Percentiles rank a stretch among this genome's conserved stretches.
These are phyloP conservation scores for Synanthedon tipuliformis DNA, from an alignment of 2,888 invertebrate genomes.

Conservation along the genomic window DNA sequence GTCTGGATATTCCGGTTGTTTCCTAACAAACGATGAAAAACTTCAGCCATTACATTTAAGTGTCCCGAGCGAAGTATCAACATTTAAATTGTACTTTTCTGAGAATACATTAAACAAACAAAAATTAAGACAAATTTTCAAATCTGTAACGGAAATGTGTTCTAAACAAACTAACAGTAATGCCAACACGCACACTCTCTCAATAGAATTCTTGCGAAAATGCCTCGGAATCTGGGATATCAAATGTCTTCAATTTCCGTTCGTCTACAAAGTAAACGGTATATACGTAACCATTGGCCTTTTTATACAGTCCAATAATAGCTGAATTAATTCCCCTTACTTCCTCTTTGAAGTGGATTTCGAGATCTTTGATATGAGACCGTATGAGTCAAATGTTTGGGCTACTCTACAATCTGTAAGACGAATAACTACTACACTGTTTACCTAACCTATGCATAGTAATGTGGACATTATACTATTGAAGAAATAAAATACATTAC, in stretches of 20 bases:
- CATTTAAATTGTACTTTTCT: too few species aligned
- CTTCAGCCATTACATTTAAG: too few species aligned
- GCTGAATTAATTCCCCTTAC: slow-evolving; percentile 3
- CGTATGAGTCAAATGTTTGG: neutral
- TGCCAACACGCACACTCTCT: neutral
- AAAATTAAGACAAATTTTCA: too few species aligned
- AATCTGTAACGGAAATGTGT: too few species aligned
- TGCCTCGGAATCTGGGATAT: slow-evolving; percentile 17
- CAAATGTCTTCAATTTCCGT: slow-evolving; percentile 23
- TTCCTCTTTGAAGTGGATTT: neutral
- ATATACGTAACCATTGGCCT: slow-evolving; percentile 8
- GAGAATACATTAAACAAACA: too few species aligned
- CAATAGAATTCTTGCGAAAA: slow-evolving; percentile 17
- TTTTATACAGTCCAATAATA: slow-evolving; percentile 10
- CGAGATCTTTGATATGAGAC: neutral
- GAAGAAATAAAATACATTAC: too few species aligned
- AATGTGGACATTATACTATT: too few species aligned
- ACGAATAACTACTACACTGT: too few species aligned
- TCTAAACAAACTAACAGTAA: too few species aligned
- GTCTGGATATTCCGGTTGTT: slow-evolving; percentile 6
- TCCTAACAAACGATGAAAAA: neutral
- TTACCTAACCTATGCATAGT: too few species aligned
- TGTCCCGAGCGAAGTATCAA: too few species aligned
- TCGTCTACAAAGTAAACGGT: slow-evolving; percentile 11
- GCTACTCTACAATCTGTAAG: neutral